Evolutionary conservation across 2,797 vertebrate species (phyloP), one percentile per base, ranked within the genome.

Genomic region (Anguilla megastoma): DNA sequence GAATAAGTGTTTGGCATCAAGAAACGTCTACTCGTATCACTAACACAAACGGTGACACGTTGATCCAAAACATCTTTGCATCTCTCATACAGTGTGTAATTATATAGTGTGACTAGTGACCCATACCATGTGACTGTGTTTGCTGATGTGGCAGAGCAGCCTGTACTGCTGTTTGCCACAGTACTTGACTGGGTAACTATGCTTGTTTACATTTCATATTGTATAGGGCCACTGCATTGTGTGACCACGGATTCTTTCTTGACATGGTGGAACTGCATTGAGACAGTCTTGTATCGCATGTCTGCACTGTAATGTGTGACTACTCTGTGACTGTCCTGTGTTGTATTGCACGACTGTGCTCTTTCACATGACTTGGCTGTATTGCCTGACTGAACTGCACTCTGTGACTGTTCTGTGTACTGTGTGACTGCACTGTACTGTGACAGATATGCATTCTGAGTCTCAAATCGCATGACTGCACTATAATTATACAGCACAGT

Each of bases 361-460:
- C 41, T 45, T 45, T 45, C 41, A 45, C 41, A 45, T 45, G 41
- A 45, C 41, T 45, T 45, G 41, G 41, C 41, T 45, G 41, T 45
- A 45, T 0, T 45, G 41, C 41, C 41, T 45, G 41, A 45, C 41
- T 5, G 41, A 45, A 21, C 24, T 66, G 21, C 16, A 71, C 66
- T 71, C n/a, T 71, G 66, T 71, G 5, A 27, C n/a, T 36, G 30
- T 33, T 12, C 24, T 69, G 63, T 6, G 96, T 91, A 95, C 14
- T 16, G 18, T 18, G 58, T 16, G 94, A 94, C 94, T 69, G 7
- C 84, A 85, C 52, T n/a, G 41, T 86, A 24, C 24, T 63, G 16
- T 63, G 24, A 16, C 24, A 21, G 18, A 45, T 45, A 45, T 45
- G 41, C 41, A 45, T 45, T 45, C 41, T 45, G 41, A 0, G 52